Base-by-base conservation (phyloP, 2,888 invertebrate species). In the Tridacna gigas region DNA sequence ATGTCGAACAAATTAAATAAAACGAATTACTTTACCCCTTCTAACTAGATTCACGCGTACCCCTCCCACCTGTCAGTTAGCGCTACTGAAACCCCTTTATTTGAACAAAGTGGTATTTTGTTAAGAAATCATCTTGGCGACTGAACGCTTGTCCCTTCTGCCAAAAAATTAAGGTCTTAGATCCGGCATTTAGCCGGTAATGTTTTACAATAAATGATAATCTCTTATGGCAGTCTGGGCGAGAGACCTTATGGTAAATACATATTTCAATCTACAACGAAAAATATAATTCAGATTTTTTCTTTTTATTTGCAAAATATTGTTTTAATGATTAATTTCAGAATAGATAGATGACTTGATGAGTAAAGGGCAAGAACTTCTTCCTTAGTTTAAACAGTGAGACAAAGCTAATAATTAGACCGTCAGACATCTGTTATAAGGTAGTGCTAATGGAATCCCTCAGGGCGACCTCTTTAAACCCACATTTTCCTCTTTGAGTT, bases 21-120 rank as follows among this genome's bases (percentile, higher is more conserved):
- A 88, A 76, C 65, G 85, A 78, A 71, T 67, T 73, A 48, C 65
- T 73, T 51, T 47, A 65, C 25, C 13, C 73, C 48, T 65, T 83
- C 85, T 88, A 88, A 88, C 88, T 85, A 85, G 88, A 88, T 82
- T 83, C 88, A 82, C 81, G 83, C 77, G 79, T 74, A 25, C 74
- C 45, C 79, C 85, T 74, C 82, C 85, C 87, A 51, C 83, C 80
- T 84, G 88, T 88, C 88, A 88, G 63, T 77, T 79, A 45, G 65
- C 60, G 83, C 77, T 67, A 83, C 82, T 76, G 80, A 85, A 82
- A 83, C 81, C 80, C 71, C 26, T 51, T 71, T 47, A 71, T 71
- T 71, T 71, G n/a, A 26, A 71, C 71, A 51, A 47, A 71, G 45
- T 71, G 25, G 71, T 25, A 63, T n/a, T 25, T 63, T 63, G n/a